These are phyloP conservation scores for Epistrophe eligans DNA, from an alignment of 2,888 invertebrate species.

Conservation along the genomic window DNA sequence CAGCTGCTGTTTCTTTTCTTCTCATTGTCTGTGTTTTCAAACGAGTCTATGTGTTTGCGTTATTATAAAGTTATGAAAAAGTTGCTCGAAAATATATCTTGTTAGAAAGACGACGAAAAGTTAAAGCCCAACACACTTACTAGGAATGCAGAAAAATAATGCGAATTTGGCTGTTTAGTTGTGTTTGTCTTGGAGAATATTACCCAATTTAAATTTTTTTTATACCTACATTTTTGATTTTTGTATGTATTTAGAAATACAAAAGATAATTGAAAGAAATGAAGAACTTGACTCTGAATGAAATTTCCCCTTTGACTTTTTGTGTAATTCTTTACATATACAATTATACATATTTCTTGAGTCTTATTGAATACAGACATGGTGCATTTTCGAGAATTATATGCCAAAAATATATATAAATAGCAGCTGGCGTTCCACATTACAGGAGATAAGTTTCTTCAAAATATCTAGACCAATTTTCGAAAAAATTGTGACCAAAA, in stretches of 20 bases:
- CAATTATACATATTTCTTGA: too few relatives aligned
- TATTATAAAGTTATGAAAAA: slow-evolving; percentile 31
- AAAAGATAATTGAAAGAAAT: background rate
- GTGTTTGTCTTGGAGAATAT: slow-evolving; percentile 63
- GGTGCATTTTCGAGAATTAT: too few relatives aligned
- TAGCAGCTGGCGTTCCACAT: too few relatives aligned
- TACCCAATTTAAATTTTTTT: slow-evolving; percentile 14
- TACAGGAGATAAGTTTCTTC: too few relatives aligned
- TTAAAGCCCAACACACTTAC: slow-evolving; percentile 46
- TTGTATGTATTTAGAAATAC: background rate
- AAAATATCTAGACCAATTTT: too few relatives aligned
- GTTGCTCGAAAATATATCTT: slow-evolving; percentile 4
- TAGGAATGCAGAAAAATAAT: slow-evolving; percentile 61
- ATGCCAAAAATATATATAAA: too few relatives aligned
- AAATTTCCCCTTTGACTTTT: too few relatives aligned
- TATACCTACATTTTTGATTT: background rate
- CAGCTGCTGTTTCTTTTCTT: slow-evolving; percentile 8
- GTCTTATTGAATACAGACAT: too few relatives aligned
- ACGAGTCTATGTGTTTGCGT: slow-evolving; percentile 13
- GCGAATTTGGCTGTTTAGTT: slow-evolving; percentile 52
- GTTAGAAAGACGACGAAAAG: slow-evolving; percentile 14
- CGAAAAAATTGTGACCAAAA: too few relatives aligned
- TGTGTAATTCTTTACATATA: too few relatives aligned
- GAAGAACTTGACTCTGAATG: background rate
- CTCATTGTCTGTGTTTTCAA: background rate